Conservation (phyloP, 2,113 vertebrate genomes). For the Falco punctatus region DNA sequence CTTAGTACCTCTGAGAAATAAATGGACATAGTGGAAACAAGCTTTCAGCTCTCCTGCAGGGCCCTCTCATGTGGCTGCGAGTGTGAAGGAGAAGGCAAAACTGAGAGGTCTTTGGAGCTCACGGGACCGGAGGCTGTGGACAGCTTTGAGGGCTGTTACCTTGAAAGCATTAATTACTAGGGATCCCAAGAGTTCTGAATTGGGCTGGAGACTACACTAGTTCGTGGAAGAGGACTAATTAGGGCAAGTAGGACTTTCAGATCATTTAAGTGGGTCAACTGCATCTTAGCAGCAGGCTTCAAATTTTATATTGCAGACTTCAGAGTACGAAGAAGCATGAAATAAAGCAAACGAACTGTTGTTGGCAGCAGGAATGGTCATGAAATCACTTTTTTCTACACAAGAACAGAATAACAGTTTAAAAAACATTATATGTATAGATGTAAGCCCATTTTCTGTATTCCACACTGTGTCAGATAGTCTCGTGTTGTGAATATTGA, state of each 20-base stretch:
- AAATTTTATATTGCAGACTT: neutral
- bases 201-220: neutral
- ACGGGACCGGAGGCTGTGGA: neutral
- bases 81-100: neutral
- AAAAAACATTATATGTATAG: neutral
- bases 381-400: neutral
- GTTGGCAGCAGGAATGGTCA: neutral
- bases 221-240: neutral
- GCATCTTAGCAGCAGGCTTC: neutral
- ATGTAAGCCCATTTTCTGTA: neutral
- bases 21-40: neutral
- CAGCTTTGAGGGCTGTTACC: fast-evolving
- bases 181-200: neutral
- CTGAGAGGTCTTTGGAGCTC: neutral
- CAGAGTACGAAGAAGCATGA: too few relatives aligned
- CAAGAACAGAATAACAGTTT: neutral
- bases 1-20: neutral
- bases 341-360: neutral
- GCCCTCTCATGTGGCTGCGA: fast-evolving
- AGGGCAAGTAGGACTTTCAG: neutral
- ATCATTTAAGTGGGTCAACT: neutral
- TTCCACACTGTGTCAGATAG: neutral
- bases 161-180: neutral
- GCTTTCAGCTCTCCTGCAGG: neutral
- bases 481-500: neutral